phyloP scores from a whole-genome alignment of 1,140 invertebrate species.

The Drosophila suzukii region DNA sequence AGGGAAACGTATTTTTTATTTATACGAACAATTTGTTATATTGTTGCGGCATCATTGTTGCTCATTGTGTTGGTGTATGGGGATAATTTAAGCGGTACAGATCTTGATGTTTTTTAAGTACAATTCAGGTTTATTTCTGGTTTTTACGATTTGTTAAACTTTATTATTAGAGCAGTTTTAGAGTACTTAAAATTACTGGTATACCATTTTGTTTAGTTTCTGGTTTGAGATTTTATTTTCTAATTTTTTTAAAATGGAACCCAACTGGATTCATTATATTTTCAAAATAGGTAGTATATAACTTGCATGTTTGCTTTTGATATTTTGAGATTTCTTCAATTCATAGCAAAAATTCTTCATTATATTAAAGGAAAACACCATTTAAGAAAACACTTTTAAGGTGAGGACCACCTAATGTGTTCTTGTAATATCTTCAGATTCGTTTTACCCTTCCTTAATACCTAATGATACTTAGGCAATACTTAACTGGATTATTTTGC shows the following conservation, averaged over 20 bases:
- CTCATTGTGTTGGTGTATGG: neutral
- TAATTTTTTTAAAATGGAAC: no score
- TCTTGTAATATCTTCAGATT: neutral
- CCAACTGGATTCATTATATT: no score
- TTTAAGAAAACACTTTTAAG: neutral
- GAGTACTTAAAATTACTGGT: no score
- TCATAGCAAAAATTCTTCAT: no score
- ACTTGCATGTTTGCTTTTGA: no score
- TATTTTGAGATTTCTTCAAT: no score
- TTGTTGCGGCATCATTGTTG: conserved; percentile 3
- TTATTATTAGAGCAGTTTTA: no score
- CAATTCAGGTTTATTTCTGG: neutral
- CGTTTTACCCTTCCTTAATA: neutral
- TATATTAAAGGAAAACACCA: no score
- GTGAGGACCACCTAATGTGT: neutral
- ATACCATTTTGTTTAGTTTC: no score
- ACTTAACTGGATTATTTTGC: neutral
- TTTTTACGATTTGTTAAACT: neutral
- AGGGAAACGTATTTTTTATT: conserved; percentile 56
- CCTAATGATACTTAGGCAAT: neutral
- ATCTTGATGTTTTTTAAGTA: neutral
- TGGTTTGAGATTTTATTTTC: no score
- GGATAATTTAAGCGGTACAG: conserved; percentile 18
- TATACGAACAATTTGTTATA: conserved; percentile 44
- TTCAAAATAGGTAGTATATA: no score